A percentile compares a stretch with the other conserved stretches of the same genome.
Conservation (phyloP, 1,140 invertebrate species). For the Drosophila orena region DNA sequence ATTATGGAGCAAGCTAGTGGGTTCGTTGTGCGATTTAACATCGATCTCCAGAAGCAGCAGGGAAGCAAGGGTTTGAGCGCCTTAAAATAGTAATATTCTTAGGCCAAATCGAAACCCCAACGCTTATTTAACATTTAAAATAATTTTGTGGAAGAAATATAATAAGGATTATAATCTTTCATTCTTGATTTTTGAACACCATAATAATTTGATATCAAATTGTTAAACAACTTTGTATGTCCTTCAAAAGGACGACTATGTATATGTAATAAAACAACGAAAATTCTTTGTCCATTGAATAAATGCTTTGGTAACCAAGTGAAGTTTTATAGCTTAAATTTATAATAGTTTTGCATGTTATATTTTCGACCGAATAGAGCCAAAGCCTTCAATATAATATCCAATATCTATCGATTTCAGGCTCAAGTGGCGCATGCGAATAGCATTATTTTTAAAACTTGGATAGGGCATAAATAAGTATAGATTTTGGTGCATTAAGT, state of each 20-base stretch:
- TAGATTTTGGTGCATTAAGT: too few relatives aligned
- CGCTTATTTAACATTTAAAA: background rate
- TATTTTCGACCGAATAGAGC: too few relatives aligned
- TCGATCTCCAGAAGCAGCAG: background rate
- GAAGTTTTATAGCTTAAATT: too few relatives aligned
- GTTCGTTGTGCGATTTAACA: background rate
- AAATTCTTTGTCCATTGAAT: too few relatives aligned
- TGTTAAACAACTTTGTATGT: background rate
- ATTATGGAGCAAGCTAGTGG: background rate
- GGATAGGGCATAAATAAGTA: too few relatives aligned
- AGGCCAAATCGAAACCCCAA: background rate
- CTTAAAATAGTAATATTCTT: background rate
- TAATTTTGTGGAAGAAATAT: too few relatives aligned
- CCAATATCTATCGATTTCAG: background rate
- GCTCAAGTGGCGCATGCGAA: slow-evolving; percentile 25
- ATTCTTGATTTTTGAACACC: background rate
- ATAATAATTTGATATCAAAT: background rate
- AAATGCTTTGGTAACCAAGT: too few relatives aligned
- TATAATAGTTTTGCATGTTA: too few relatives aligned
- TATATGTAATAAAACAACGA: too few relatives aligned
- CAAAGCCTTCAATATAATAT: background rate
- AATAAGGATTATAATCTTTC: background rate
- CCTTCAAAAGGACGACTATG: background rate
- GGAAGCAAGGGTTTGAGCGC: background rate
- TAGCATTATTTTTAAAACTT: too few relatives aligned